phyloP scores from a whole-genome alignment of 2,113 vertebrate species.

The Loxodonta africana region DNA sequence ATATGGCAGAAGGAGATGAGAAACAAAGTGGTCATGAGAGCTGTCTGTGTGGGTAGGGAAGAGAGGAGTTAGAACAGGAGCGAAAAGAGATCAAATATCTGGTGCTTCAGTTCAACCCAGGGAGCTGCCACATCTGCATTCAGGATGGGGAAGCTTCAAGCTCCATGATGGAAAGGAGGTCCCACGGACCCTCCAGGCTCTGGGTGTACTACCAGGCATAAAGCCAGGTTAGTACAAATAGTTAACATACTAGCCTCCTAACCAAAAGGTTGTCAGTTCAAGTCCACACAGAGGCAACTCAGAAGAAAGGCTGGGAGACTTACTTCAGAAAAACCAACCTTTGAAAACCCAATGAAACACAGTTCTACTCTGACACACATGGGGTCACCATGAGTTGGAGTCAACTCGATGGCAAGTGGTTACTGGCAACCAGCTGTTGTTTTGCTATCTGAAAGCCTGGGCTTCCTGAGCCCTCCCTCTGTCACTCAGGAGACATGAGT shows the following conservation, averaged over 20 bases:
- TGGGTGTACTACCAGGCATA: background rate
- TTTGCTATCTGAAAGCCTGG: background rate
- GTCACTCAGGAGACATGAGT: background rate
- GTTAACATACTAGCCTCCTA: background rate
- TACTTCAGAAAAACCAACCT: background rate
- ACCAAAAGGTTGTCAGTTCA: background rate
- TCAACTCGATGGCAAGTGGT: background rate
- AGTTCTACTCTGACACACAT: background rate
- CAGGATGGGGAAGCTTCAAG: background rate
- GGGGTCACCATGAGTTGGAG: background rate
- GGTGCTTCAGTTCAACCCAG: background rate
- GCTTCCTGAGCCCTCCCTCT: background rate
- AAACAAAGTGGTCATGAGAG: background rate
- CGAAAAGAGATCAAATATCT: background rate
- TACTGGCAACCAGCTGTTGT: background rate
- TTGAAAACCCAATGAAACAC: background rate
- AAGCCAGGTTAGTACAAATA: background rate
- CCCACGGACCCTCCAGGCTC: fast-evolving
- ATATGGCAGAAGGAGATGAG: background rate
- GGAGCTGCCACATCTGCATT: background rate
- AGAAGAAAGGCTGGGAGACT: background rate
- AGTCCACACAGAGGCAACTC: background rate
- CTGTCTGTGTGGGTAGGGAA: background rate
- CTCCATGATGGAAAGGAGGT: background rate
- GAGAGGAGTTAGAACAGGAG: background rate